Evolutionary conservation across 2,888 invertebrate genomes (phyloP).

Genomic region (Ochropacha duplaris): DNA sequence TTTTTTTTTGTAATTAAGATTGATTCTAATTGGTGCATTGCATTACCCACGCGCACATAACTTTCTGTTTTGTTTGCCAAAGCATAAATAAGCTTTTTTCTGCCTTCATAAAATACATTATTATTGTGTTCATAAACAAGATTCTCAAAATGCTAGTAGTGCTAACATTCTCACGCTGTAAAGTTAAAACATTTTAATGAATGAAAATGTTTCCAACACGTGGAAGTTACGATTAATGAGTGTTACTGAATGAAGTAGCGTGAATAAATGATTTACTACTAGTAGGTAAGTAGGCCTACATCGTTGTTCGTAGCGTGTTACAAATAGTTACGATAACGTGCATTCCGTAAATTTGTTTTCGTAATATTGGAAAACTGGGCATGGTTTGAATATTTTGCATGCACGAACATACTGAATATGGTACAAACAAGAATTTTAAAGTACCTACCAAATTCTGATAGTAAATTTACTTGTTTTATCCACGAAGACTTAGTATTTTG

Average conservation of each 20-base stretch:
- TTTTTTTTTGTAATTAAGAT: neutral
- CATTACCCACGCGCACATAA: too few relatives aligned
- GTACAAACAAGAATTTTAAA: neutral
- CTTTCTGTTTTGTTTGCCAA: too few relatives aligned
- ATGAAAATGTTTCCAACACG: constrained; percentile 24
- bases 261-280: constrained; percentile 8
- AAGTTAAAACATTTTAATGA: constrained; percentile 16
- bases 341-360: neutral
- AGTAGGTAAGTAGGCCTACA: neutral
- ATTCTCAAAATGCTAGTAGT: neutral
- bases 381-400: neutral
- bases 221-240: constrained; percentile 11
- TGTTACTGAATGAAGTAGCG: constrained; percentile 18
- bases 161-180: neutral
- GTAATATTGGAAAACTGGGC: neutral
- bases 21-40: too few relatives aligned
- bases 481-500: too few relatives aligned
- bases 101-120: neutral
- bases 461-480: too few relatives aligned
- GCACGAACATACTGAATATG: neutral
- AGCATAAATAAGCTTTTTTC: too few relatives aligned
- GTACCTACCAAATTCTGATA: too few relatives aligned
- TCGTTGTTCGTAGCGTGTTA: neutral
- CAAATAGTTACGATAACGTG: neutral
- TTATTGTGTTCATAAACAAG: neutral